These are phyloP conservation scores for Melanostoma mellinum DNA, from an alignment of 2,888 invertebrate genomes.

Conservation along the genomic window DNA sequence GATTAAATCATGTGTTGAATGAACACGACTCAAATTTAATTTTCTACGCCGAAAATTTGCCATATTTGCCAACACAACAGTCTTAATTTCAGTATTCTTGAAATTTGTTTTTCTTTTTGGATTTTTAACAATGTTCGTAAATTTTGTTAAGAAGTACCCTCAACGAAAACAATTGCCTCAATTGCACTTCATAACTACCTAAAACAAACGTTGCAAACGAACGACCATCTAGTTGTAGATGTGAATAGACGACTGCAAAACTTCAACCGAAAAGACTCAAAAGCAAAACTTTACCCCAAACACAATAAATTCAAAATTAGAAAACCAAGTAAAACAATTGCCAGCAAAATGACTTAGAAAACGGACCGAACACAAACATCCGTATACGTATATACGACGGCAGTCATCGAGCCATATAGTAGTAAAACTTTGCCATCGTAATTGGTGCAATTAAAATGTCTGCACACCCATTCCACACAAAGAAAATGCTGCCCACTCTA, in stretches of 20 bases:
- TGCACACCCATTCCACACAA: constrained; percentile 5
- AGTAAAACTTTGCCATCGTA: constrained; percentile 58
- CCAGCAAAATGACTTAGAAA: constrained; percentile 61
- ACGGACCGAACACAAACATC: constrained; percentile 39
- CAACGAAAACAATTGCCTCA: background rate
- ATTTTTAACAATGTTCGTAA: background rate
- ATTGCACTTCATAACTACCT: background rate
- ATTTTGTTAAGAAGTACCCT: background rate
- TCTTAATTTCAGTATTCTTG: too few relatives aligned
- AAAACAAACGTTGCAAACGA: background rate
- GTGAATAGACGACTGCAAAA: constrained; percentile 15
- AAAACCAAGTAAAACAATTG: constrained; percentile 53
- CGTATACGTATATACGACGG: background rate
- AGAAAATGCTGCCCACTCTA: constrained; percentile 16
- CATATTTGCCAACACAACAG: too few relatives aligned
- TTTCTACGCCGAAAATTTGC: too few relatives aligned
- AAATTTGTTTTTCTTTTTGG: background rate
- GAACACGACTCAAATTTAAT: too few relatives aligned
- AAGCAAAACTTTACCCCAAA: constrained; percentile 36
- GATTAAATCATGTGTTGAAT: too few relatives aligned
- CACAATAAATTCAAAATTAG: constrained; percentile 56
- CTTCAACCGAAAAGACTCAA: constrained; percentile 22
- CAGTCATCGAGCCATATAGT: constrained; percentile 8
- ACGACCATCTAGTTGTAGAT: background rate
- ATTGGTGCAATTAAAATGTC: constrained; percentile 60